A percentile compares a stretch with the other conserved stretches of the same genome.
These are phyloP conservation scores for Ctenicera cuprea DNA, from an alignment of 2,888 invertebrate species.

Conservation along the genomic window DNA sequence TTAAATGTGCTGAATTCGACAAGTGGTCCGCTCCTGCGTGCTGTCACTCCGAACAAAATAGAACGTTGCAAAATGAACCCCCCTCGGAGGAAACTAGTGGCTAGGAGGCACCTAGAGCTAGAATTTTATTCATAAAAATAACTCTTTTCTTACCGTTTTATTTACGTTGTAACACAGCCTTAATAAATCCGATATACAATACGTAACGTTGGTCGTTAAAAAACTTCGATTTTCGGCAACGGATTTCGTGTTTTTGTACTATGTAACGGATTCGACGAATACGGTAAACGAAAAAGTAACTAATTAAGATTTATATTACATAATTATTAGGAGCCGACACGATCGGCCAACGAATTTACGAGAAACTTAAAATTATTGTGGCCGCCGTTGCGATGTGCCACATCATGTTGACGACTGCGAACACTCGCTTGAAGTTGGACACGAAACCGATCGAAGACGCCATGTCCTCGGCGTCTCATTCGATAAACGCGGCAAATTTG, in stretches of 20 bases:
- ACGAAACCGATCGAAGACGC: slow-evolving; percentile 56
- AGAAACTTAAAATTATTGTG: slow-evolving; percentile 72
- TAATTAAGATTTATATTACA: slow-evolving; percentile 70
- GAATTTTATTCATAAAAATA: neutral
- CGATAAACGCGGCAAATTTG: slow-evolving; percentile 61
- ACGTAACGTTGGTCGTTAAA: slow-evolving; percentile 64
- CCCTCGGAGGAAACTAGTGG: slow-evolving; percentile 24
- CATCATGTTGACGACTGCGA: slow-evolving; percentile 73
- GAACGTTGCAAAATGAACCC: slow-evolving; percentile 42
- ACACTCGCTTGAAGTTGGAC: slow-evolving; percentile 63
- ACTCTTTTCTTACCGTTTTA: slow-evolving; percentile 60
- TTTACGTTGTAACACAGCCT: slow-evolving; percentile 66
- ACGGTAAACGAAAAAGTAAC: slow-evolving; percentile 68
- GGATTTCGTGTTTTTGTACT: slow-evolving; percentile 71
- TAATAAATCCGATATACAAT: slow-evolving; percentile 64
- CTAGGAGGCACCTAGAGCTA: neutral
- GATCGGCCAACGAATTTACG: slow-evolving; percentile 68
- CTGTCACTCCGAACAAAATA: slow-evolving; percentile 37
- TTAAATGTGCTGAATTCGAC: slow-evolving; percentile 50
- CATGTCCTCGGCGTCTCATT: slow-evolving; percentile 50
- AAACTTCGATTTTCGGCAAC: slow-evolving; percentile 69
- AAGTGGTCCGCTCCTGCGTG: slow-evolving; percentile 54
- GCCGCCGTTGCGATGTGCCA: slow-evolving; percentile 73
- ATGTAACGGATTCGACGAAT: slow-evolving; percentile 69
- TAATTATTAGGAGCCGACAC: slow-evolving; percentile 70